These are phyloP conservation scores for Dasyurus viverrinus DNA, from an alignment of 2,113 vertebrate genomes.

Conservation along the genomic window DNA sequence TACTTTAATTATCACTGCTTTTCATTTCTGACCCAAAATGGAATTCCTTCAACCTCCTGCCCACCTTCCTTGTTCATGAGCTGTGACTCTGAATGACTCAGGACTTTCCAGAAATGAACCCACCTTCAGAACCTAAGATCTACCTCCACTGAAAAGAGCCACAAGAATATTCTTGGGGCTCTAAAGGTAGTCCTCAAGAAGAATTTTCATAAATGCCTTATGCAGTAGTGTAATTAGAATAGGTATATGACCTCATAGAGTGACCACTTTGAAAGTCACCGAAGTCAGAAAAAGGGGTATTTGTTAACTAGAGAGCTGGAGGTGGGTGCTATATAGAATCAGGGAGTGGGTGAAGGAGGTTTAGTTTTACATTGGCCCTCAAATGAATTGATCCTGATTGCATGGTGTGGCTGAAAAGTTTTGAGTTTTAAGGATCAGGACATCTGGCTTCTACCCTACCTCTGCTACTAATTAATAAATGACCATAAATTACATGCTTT, in stretches of 20 bases:
- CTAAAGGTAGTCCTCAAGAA: not conserved
- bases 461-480: not conserved
- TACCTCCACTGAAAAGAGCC: not conserved
- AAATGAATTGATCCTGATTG: not conserved
- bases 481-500: not conserved
- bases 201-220: not conserved
- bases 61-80: not conserved
- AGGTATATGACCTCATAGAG: not conserved
- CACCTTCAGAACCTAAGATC: not conserved
- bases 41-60: not conserved
- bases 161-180: not conserved
- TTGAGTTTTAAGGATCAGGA: not conserved
- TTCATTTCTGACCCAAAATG: not conserved
- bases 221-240: not conserved
- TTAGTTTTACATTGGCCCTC: not conserved
- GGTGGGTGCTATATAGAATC: not conserved
- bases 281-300: not conserved
- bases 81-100: not conserved
- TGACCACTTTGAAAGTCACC: not conserved
- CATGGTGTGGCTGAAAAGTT: not conserved
- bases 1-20: not conserved
- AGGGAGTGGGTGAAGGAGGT: not conserved
- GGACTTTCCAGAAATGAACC: not conserved
- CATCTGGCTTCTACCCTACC: fast-evolving
- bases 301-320: not conserved